Evolutionary conservation across 2,888 invertebrate species (phyloP).

Genomic region (Drosophila anceps): DNA sequence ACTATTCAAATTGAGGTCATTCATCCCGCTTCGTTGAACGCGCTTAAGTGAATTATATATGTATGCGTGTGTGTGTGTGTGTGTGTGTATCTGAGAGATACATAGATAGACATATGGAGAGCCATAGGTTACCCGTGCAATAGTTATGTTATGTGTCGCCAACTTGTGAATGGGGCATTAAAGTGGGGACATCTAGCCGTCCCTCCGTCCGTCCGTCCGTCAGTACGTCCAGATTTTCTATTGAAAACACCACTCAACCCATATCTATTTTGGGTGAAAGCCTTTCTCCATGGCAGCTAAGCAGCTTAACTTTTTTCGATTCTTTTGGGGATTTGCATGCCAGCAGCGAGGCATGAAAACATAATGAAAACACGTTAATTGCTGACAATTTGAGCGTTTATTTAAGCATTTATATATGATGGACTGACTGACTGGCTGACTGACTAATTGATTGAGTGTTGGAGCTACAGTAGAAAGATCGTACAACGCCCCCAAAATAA

Average conservation of each 20-base stretch:
- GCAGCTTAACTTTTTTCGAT: slow-evolving; percentile 43
- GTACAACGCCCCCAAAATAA: slow-evolving; percentile 64
- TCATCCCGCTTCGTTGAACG: slow-evolving; percentile 83
- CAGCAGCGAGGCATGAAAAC: slow-evolving; percentile 6
- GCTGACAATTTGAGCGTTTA: slow-evolving; percentile 57
- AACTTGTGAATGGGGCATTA: slow-evolving; percentile 29
- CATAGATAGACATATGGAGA: slow-evolving; percentile 16
- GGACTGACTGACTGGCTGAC: slow-evolving; percentile 59
- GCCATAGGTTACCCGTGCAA: slow-evolving; percentile 24
- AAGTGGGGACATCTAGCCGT: slow-evolving; percentile 29
- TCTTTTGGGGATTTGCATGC: slow-evolving; percentile 29
- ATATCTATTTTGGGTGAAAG: slow-evolving; percentile 46
- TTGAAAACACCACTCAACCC: slow-evolving; percentile 50
- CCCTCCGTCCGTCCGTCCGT: slow-evolving; percentile 6
- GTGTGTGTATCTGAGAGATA: slow-evolving; percentile 42
- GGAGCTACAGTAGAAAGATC: slow-evolving; percentile 36
- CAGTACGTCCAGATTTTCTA: slow-evolving; percentile 53
- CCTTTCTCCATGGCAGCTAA: slow-evolving; percentile 52
- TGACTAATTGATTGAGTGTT: slow-evolving; percentile 56
- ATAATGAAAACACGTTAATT: slow-evolving; percentile 72
- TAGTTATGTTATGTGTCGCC: slow-evolving; percentile 47
- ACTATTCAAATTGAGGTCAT: slow-evolving; percentile 82
- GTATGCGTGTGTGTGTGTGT: slow-evolving; percentile 22
- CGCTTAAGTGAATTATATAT: slow-evolving; percentile 81
- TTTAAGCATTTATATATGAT: slow-evolving; percentile 7